Evolutionary conservation across 2,113 vertebrate species (phyloP).

Genomic region (Egretta garzetta): DNA sequence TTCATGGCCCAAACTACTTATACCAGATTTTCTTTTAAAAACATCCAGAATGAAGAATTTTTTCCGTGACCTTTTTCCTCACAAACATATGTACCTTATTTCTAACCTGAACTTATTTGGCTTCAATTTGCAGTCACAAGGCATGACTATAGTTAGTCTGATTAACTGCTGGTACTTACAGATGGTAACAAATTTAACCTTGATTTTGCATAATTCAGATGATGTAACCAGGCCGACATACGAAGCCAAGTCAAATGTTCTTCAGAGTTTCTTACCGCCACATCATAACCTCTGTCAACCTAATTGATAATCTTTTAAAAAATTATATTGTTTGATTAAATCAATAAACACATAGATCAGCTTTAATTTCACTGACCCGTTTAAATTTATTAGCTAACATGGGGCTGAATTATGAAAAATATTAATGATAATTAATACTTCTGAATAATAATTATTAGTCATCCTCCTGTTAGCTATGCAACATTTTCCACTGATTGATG

Average conservation of each 20-base stretch:
- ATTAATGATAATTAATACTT: neutral
- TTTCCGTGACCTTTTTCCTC: neutral
- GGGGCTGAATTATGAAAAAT: neutral
- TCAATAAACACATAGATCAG: neutral
- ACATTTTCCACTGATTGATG: slow-evolving; percentile 11
- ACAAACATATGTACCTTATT: slow-evolving; percentile 31
- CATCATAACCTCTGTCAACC: neutral
- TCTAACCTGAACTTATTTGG: neutral
- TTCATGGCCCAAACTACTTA: neutral
- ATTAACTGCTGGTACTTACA: slow-evolving; percentile 21
- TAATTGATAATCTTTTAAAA: neutral
- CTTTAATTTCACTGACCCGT: neutral
- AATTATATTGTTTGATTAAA: neutral
- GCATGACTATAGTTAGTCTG: neutral
- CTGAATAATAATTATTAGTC: neutral
- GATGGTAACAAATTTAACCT: neutral
- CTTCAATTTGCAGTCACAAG: neutral
- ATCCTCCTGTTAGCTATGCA: neutral
- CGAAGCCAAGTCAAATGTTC: neutral
- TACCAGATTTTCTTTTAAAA: slow-evolving; percentile 1
- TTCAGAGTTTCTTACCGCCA: neutral
- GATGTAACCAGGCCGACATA: neutral
- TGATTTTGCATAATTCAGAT: neutral
- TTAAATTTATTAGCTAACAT: neutral
- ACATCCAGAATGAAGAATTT: neutral